Evolutionary conservation across 2,797 vertebrate species (phyloP).

Genomic region (Buphagus erythrorhynchus): DNA sequence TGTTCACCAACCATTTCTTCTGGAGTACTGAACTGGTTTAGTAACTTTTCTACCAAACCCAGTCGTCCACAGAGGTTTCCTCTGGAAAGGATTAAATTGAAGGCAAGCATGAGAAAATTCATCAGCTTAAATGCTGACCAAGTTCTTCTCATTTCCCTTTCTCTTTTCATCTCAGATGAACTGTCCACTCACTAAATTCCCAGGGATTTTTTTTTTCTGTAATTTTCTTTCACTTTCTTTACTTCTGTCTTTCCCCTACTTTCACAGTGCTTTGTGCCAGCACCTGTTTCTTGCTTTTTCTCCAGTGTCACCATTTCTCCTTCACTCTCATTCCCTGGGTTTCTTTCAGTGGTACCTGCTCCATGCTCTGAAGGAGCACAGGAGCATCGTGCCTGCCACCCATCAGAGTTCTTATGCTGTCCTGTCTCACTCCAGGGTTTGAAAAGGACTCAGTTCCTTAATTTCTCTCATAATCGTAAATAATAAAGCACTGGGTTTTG

Average conservation of each 20-base stretch:
- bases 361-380: background rate
- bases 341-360: background rate
- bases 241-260: background rate
- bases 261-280: background rate
- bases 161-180: background rate
- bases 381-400: background rate
- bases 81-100: background rate
- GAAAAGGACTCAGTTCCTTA: background rate
- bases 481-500: background rate
- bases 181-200: background rate
- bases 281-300: background rate
- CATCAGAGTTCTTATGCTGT: too few relatives aligned
- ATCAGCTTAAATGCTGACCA: background rate
- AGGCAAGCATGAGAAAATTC: rapidly evolving
- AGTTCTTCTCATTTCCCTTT: background rate
- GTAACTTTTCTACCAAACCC: background rate
- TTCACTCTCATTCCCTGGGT: background rate
- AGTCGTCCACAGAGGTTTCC: background rate
- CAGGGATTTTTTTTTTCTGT: background rate
- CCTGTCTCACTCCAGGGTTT: background rate
- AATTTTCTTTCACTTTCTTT: background rate
- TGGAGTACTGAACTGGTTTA: background rate
- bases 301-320: background rate
- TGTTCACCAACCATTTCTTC: background rate
- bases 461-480: background rate